phyloP scores from a whole-genome alignment of 2,888 invertebrate genomes.

The Tipula helvola region DNA sequence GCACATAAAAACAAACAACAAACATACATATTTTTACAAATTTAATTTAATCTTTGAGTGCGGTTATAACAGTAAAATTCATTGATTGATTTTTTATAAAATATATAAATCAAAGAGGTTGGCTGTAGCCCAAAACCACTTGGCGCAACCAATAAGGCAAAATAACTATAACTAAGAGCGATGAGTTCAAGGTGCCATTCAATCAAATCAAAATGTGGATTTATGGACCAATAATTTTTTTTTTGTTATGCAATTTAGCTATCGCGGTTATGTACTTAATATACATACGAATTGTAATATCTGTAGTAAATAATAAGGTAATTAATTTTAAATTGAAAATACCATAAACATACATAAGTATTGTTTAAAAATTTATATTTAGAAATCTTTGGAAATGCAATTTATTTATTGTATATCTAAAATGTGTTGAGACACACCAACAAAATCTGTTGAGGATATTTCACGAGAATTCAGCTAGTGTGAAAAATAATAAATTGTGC shows the following conservation, averaged over 20 bases:
- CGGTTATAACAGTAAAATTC: too few species aligned
- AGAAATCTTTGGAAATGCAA: neutral
- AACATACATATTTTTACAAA: too few species aligned
- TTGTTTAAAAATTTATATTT: neutral
- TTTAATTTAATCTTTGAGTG: too few species aligned
- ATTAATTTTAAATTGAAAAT: neutral
- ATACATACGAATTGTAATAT: neutral
- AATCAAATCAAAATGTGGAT: neutral
- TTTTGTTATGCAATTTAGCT: neutral
- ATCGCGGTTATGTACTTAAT: neutral
- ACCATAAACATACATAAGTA: neutral
- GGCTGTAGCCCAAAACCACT: too few species aligned
- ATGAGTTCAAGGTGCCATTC: too few species aligned
- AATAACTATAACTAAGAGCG: too few species aligned
- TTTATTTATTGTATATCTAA: neutral
- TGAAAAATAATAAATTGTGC: neutral
- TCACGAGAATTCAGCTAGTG: neutral
- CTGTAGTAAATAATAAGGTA: neutral
- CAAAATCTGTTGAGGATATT: neutral
- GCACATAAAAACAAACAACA: too few species aligned
- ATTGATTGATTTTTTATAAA: too few species aligned
- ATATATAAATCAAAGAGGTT: too few species aligned
- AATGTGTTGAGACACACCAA: neutral
- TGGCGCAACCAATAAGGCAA: too few species aligned
- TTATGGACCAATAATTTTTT: neutral